phyloP scores from a whole-genome alignment of 1,140 invertebrate species.

The Dendroctonus ponderosae region DNA sequence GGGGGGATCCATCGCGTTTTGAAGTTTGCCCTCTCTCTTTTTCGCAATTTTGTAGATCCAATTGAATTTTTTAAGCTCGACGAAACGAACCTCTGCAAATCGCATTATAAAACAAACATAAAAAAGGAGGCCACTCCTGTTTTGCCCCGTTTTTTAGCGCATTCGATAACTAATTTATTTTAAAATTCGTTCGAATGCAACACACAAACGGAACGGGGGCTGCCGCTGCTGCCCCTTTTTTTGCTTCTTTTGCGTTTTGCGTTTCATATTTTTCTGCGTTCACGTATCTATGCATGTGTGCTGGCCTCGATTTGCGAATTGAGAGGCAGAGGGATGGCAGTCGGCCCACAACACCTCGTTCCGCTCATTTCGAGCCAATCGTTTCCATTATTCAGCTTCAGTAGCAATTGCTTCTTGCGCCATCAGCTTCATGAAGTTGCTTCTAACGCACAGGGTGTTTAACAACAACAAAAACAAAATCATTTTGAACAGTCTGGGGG shows the following conservation, averaged over 20 bases:
- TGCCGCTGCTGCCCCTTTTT: not conserved
- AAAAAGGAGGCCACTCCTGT: not conserved
- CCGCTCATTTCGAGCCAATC: no score
- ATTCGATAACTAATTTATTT: constrained; percentile 27
- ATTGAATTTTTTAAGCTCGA: constrained; percentile 22
- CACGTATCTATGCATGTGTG: not conserved
- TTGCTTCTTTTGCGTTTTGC: constrained; percentile 12
- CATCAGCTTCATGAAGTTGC: no score
- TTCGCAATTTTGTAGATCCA: constrained; percentile 20
- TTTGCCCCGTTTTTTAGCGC: constrained; percentile 17
- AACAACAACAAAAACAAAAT: no score
- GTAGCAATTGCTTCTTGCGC: no score
- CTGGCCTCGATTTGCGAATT: not conserved
- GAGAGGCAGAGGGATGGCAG: no score
- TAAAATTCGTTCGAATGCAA: constrained; percentile 27
- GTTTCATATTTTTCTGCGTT: constrained; percentile 13
- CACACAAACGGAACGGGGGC: constrained; percentile 17
- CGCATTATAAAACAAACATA: constrained; percentile 16
- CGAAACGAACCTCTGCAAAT: constrained; percentile 19
- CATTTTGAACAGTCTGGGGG: no score
- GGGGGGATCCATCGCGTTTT: constrained; percentile 7
- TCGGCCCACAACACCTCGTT: no score
- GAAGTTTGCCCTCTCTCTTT: constrained; percentile 15
- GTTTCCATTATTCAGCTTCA: no score
- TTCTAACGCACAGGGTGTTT: no score